Percentiles rank a stretch among this genome's conserved stretches.
These are phyloP conservation scores for Geophilus truncorum DNA, from an alignment of 2,888 invertebrate species.

Conservation along the genomic window DNA sequence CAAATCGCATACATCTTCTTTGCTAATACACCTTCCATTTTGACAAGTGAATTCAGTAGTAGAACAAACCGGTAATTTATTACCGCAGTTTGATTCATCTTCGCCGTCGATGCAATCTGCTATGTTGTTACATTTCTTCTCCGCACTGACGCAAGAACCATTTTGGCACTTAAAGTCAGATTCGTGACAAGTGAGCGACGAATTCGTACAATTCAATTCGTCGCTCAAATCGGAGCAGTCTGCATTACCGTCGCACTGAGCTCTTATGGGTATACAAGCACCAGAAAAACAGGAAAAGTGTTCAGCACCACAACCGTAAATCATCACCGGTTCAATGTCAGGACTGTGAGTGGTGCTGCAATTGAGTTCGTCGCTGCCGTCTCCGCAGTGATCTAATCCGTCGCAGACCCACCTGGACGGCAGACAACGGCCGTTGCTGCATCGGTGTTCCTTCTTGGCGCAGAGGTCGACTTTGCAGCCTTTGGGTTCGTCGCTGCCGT, in stretches of 20 bases:
- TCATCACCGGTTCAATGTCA: background rate
- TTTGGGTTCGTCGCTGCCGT: conserved; percentile 62
- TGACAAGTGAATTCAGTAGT: conserved; percentile 25
- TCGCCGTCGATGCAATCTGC: conserved; percentile 28
- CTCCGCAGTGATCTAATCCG: conserved; percentile 43
- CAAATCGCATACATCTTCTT: conserved; percentile 33
- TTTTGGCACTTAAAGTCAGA: background rate
- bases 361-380: conserved; percentile 42
- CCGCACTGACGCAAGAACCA: conserved; percentile 19
- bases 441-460: conserved; percentile 39
- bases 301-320: background rate
- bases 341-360: conserved; percentile 41
- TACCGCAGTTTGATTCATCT: conserved; percentile 30
- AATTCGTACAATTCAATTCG: conserved; percentile 9
- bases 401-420: conserved; percentile 40
- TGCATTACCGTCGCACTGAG: conserved; percentile 18
- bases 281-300: conserved; percentile 22
- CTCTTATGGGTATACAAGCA: background rate
- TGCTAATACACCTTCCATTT: conserved; percentile 31
- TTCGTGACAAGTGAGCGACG: background rate
- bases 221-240: conserved; percentile 29
- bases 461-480: conserved; percentile 50
- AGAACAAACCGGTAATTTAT: background rate
- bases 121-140: conserved; percentile 15
- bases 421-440: conserved; percentile 44